A percentile compares a stretch with the other conserved stretches of the same genome.
Conservation (phyloP, 2,797 vertebrate species). For the Gymnodraco acuticeps region DNA sequence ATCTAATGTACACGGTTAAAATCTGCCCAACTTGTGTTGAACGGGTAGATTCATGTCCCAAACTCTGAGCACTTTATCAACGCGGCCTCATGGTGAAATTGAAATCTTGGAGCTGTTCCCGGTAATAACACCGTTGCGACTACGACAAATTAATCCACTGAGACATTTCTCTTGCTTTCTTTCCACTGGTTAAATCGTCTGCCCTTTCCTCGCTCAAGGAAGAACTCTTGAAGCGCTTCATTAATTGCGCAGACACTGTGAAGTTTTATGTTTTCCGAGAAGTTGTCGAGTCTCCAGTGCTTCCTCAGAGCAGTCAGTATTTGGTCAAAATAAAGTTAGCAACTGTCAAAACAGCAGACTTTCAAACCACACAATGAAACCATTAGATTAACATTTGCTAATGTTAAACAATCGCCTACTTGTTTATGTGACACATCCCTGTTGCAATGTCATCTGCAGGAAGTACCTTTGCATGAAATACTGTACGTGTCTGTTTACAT, state of each 20-base stretch:
- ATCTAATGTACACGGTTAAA: constrained; percentile 78
- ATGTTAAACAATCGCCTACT: constrained; percentile 57
- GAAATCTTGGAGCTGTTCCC: constrained; percentile 75
- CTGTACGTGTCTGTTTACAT: constrained; percentile 75
- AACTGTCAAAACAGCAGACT: constrained; percentile 66
- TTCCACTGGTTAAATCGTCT: constrained; percentile 66
- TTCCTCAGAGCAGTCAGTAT: constrained; percentile 45
- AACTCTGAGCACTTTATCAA: constrained; percentile 72
- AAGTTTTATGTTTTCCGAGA: constrained; percentile 65
- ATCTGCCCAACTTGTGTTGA: constrained; percentile 70
- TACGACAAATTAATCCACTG: constrained; percentile 70
- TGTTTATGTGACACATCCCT: constrained; percentile 55
- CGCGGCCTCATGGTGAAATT: constrained; percentile 65
- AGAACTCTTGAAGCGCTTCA: constrained; percentile 62
- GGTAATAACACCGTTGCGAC: constrained; percentile 65
- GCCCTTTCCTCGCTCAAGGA: constrained; percentile 56
- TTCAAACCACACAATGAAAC: constrained; percentile 35
- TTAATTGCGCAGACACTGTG: constrained; percentile 65
- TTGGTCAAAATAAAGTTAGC: constrained; percentile 64
- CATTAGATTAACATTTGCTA: constrained; percentile 45
- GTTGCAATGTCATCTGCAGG: constrained; percentile 55
- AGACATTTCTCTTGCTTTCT: constrained; percentile 71
- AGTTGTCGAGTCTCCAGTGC: constrained; percentile 47
- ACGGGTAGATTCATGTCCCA: constrained; percentile 67
- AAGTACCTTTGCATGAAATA: constrained; percentile 64